A percentile compares a stretch with the other conserved stretches of the same genome.
phyloP scores from a whole-genome alignment of 2,113 vertebrate species.

The Neolamprologus ventralis region DNA sequence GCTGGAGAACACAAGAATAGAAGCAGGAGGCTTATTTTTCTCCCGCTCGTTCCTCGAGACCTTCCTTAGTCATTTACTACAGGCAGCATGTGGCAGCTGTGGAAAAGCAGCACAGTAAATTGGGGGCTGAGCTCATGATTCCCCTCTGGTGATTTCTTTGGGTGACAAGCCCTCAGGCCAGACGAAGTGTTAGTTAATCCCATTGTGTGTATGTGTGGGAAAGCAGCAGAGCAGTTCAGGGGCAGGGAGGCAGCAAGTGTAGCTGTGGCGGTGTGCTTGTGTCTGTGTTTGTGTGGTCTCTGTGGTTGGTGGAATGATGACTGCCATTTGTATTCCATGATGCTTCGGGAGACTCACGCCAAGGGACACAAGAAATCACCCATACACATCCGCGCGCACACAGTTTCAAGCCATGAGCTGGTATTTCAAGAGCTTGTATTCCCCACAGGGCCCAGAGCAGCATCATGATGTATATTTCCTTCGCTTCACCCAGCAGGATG shows the following conservation, averaged over 20 bases:
- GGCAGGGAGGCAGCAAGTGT: background rate
- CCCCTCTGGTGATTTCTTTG: constrained; percentile 11
- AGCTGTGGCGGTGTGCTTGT: background rate
- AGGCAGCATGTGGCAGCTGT: constrained; percentile 5
- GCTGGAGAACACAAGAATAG: background rate
- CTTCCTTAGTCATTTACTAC: background rate
- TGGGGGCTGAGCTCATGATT: constrained; percentile 22
- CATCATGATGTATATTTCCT: constrained; percentile 7
- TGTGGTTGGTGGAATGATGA: background rate
- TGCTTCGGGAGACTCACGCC: background rate
- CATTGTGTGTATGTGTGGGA: background rate
- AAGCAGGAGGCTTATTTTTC: background rate
- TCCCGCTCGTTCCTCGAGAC: background rate
- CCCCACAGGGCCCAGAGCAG: background rate
- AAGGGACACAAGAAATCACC: background rate
- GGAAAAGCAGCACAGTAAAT: constrained; percentile 24
- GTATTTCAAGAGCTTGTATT: background rate
- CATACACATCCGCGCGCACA: background rate
- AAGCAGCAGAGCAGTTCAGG: background rate
- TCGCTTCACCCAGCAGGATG: background rate
- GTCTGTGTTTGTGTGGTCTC: background rate
- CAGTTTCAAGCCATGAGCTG: background rate
- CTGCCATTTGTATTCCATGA: constrained; percentile 10
- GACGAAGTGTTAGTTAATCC: constrained; percentile 27
- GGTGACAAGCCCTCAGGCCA: constrained; percentile 4